These are phyloP conservation scores for Orthonyx spaldingii DNA, from an alignment of 2,113 vertebrate species.

Conservation along the genomic window DNA sequence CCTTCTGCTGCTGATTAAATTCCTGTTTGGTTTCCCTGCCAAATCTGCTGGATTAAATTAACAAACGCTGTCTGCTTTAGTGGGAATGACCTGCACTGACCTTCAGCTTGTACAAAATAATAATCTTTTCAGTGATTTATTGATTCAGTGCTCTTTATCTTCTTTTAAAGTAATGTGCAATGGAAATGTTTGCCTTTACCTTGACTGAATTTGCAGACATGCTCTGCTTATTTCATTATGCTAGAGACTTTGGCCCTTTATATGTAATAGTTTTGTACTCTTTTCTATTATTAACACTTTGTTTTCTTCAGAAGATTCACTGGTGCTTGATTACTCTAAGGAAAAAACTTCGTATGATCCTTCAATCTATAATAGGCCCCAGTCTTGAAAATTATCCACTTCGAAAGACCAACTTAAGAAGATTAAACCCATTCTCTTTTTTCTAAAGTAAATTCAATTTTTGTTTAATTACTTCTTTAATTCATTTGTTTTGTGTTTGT, in stretches of 20 bases:
- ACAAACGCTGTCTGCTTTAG: slow-evolving; percentile 70
- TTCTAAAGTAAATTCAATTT: slow-evolving; percentile 5
- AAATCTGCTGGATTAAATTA: slow-evolving; percentile 79
- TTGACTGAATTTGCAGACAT: slow-evolving; percentile 55
- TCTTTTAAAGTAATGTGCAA: slow-evolving; percentile 63
- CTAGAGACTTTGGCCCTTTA: slow-evolving; percentile 30
- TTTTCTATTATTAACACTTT: slow-evolving; percentile 47
- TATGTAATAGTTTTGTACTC: slow-evolving; percentile 46
- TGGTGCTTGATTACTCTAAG: slow-evolving; percentile 3
- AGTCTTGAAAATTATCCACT: slow-evolving; percentile 25
- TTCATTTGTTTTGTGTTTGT: slow-evolving; percentile 34
- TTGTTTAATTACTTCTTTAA: slow-evolving; percentile 11
- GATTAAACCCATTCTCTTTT: slow-evolving; percentile 7
- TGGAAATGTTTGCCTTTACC: slow-evolving; percentile 53
- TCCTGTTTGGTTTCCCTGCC: slow-evolving; percentile 71
- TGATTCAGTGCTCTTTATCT: slow-evolving; percentile 70
- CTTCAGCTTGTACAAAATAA: slow-evolving; percentile 78
- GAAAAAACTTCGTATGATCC: not conserved
- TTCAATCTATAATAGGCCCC: slow-evolving; percentile 13
- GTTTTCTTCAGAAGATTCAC: slow-evolving; percentile 4
- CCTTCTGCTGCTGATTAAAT: slow-evolving; percentile 75
- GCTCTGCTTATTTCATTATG: slow-evolving; percentile 57
- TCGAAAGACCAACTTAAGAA: slow-evolving; percentile 19
- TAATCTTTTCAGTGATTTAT: slow-evolving; percentile 78
- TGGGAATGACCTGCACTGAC: slow-evolving; percentile 67